Conservation (phyloP, 2,797 vertebrate genomes). For the Caiman crocodilus region DNA sequence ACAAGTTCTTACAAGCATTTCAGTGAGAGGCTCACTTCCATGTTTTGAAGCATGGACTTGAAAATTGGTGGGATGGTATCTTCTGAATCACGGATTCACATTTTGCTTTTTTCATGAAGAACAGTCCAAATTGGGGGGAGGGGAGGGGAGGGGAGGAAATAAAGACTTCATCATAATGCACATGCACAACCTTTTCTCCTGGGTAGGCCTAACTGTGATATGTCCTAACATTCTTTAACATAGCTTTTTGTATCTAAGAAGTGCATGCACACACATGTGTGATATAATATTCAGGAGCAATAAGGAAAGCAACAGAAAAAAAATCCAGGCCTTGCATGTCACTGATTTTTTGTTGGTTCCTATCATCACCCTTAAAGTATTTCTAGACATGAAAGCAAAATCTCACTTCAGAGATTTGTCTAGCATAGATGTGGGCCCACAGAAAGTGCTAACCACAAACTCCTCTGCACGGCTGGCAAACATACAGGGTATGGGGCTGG, state of each 20-base stretch:
- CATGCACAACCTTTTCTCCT: not conserved
- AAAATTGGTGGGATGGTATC: not conserved
- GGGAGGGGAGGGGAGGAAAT: not conserved
- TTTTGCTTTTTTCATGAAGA: not conserved
- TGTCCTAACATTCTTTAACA: not conserved
- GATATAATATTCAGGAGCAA: not conserved
- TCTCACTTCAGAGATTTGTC: not conserved
- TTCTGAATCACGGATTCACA: not conserved
- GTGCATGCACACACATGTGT: not conserved
- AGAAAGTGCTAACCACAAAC: not conserved
- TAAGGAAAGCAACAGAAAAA: not conserved
- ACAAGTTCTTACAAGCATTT: not conserved
- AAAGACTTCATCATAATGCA: not conserved
- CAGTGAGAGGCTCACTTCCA: not conserved
- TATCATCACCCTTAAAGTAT: not conserved
- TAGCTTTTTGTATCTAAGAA: not conserved
- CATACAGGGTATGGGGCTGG: not conserved
- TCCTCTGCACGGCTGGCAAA: not conserved
- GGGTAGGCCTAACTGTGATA: not conserved
- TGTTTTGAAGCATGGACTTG: not conserved
- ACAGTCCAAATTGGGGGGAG: not conserved
- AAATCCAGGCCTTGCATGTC: not conserved
- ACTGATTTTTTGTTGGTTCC: not conserved
- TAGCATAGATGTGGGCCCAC: not conserved
- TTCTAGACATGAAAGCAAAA: not conserved